Evolutionary conservation across 2,888 invertebrate genomes (phyloP).

Genomic region (Ferrisia virgata): DNA sequence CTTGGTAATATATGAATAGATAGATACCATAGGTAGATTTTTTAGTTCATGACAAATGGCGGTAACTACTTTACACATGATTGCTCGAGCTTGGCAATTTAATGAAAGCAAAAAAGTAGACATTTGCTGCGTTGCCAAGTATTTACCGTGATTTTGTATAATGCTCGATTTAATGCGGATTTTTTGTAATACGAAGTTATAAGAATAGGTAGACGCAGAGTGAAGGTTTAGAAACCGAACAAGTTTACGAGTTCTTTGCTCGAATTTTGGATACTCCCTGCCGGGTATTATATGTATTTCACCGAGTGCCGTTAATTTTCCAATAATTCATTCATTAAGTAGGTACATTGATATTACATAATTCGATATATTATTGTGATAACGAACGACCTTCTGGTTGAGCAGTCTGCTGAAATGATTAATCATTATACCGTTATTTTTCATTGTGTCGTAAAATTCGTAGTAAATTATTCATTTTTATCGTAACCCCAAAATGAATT

Average conservation of each 20-base stretch:
- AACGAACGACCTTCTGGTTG: not conserved
- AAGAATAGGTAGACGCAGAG: too few species aligned
- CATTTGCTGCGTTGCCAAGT: not conserved
- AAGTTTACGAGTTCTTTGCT: too few species aligned
- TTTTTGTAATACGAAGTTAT: not conserved
- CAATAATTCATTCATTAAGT: not conserved
- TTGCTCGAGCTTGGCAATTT: conserved; percentile 21
- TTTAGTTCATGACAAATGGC: not conserved
- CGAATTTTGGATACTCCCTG: too few species aligned
- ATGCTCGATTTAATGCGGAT: not conserved
- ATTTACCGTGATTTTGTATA: not conserved
- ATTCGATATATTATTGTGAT: not conserved
- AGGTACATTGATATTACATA: not conserved
- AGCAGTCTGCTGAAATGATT: not conserved
- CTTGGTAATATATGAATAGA: not conserved
- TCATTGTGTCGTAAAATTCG: not conserved
- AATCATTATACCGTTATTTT: not conserved
- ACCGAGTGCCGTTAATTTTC: not conserved
- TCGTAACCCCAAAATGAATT: not conserved
- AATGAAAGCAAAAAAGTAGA: not conserved
- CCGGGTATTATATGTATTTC: too few species aligned
- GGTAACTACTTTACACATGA: conserved; percentile 15
- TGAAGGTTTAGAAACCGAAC: too few species aligned
- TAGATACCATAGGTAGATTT: not conserved
- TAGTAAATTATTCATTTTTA: not conserved